Evolutionary conservation across 2,888 invertebrate genomes (phyloP), one percentile per base, ranked within the genome.

Genomic region (Sipha maydis): DNA sequence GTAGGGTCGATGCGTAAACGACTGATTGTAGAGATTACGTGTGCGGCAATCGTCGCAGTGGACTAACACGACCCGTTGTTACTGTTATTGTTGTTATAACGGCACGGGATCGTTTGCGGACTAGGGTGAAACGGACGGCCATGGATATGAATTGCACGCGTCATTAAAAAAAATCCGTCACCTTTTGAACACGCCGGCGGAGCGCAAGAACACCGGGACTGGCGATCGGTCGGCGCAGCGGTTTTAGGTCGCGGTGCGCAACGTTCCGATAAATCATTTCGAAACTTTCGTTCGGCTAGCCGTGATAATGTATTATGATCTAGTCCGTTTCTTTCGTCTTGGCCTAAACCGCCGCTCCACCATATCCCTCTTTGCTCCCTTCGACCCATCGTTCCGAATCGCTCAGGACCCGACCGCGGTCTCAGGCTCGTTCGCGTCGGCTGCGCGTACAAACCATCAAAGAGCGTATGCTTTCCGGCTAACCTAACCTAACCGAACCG

Each of bases 121-220:
- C 48, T 14, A n/a, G n/a, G 75, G 34, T 8, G 34, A 48, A 73
- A 61, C 34, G 34, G 25, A 1, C n/a, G 31, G 14, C 28, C 76
- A 21, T 41, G 38, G 38, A 38, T 61, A 84, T 84, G 76, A 84
- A 84, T 84, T 84, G 61, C 28, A 28, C 67, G 76, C 84, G 61
- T 84, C 84, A 76, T 76, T 84, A 84, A 84, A 76, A 84, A 84
- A 76, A 84, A 84, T 75, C 76, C 76, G 11, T 41, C 38, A 61
- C 67, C 17, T 84, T 76, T 84, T 84, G 76, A 84, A 82, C 41
- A 28, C 82, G 28, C 19, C 28, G 41, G 28, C n/a, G 41, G 41
- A 61, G 76, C 38, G 38, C 76, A 56, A 76, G 84, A 76, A 84
- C 38, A n/a, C 56, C 21, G 56, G n/a, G 21, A 38, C 14, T 21